These are phyloP conservation scores for Macroglossus sobrinus DNA, from an alignment of 2,113 vertebrate genomes.

Conservation along the genomic window DNA sequence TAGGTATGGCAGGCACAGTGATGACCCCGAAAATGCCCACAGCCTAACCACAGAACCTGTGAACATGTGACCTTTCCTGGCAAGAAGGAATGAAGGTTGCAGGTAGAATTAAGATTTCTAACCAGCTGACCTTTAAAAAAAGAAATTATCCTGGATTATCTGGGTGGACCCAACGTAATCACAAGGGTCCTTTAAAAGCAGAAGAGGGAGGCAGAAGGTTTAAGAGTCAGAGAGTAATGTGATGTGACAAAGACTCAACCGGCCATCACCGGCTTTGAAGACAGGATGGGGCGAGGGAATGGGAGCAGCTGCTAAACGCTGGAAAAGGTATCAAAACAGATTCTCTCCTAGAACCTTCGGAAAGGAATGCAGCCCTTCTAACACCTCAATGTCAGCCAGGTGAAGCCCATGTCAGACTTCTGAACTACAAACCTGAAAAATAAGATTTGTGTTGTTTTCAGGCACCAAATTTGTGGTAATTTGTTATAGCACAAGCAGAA, in stretches of 20 bases:
- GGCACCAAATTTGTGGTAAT: not conserved
- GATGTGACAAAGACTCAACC: not conserved
- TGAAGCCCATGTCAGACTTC: not conserved
- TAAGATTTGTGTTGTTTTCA: not conserved
- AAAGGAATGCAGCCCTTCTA: not conserved
- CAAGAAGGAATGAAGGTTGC: no score
- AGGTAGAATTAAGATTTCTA: not conserved
- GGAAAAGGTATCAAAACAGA: not conserved
- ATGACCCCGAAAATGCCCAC: not conserved
- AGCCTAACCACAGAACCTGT: not conserved
- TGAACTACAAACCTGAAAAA: not conserved
- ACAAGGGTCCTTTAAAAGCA: not conserved
- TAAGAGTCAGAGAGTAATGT: no score
- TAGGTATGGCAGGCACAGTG: not conserved
- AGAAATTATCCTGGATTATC: not conserved
- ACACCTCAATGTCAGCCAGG: not conserved
- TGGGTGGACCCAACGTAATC: not conserved
- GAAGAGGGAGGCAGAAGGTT: not conserved
- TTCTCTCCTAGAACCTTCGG: not conserved
- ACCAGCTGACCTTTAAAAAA: not conserved
- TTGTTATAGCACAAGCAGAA: not conserved
- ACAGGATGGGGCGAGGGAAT: not conserved
- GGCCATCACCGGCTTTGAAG: not conserved
- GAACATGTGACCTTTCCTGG: not conserved
- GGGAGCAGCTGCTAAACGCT: not conserved